Conservation (phyloP, 37 sponge, comb jelly and placozoan genomes). For the Halisarca cf. caerulea region DNA sequence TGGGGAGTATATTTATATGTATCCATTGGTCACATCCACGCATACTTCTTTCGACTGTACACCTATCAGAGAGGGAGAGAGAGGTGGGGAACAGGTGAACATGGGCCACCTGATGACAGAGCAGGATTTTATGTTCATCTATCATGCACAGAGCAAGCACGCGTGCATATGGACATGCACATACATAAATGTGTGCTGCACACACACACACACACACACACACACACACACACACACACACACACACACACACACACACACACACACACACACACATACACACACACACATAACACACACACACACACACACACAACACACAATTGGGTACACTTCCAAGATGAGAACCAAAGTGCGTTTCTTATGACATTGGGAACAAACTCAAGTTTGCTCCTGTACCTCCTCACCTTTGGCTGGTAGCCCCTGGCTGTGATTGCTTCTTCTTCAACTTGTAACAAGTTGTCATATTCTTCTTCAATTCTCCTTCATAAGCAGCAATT, state of each 20-base stretch:
- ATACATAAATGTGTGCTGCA: neutral
- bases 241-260: too few relatives aligned
- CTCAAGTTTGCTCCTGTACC: too few relatives aligned
- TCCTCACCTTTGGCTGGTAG: constrained; percentile 44
- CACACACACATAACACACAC: too few relatives aligned
- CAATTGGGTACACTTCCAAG: too few relatives aligned
- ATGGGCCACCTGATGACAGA: neutral
- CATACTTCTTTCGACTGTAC: neutral
- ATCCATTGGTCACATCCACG: neutral
- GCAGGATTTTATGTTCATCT: neutral
- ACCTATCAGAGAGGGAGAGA: neutral
- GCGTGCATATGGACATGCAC: too few relatives aligned
- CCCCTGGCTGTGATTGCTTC: constrained; percentile 45
- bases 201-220: neutral
- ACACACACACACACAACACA: too few relatives aligned
- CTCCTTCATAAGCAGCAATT: constrained; percentile 40
- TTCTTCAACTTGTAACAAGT: constrained; percentile 48
- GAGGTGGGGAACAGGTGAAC: neutral
- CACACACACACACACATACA: too few relatives aligned
- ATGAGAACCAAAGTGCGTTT: too few relatives aligned
- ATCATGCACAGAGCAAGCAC: neutral
- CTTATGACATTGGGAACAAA: too few relatives aligned
- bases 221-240: neutral
- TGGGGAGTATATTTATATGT: too few relatives aligned
- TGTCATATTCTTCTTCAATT: constrained; percentile 60